Evolutionary conservation across 2,797 vertebrate genomes (phyloP), one percentile per base, ranked within the genome.

Genomic region (Pseudomugil tenellus): DNA sequence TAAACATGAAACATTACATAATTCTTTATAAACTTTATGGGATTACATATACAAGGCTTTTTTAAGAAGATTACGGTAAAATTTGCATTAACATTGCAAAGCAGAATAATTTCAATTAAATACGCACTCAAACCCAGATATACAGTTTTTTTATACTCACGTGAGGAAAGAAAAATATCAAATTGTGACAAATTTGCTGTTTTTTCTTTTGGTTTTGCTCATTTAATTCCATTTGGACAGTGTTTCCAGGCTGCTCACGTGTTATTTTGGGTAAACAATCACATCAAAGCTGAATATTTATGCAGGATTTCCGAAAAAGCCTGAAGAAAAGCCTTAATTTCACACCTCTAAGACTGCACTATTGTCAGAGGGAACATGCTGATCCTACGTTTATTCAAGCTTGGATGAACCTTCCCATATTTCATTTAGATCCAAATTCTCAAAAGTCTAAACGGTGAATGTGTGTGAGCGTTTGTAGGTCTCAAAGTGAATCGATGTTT

Each of bases 251-350:
- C 79, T 65, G 52, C 64, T 77, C 58, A 77, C 65, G 61, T 67
- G 70, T 80, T 77, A 74, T 13, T 57, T 69, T 25, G 12, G 65
- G 66, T 46, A 46, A 63, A 74, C 41, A 49, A 16, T 63, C 16
- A 32, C 67, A 80, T 70, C 65, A 75, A 74, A 56, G 76, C 81
- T 76, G 37, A 62, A 65, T 80, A 80, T 81, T 88, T 78, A 70
- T 78, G 77, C 72, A 70, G 69, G 37, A 80, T 87, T 82, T 76
- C 9, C 81, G 70, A 77, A 69, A 74, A 79, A 69, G 63, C 74
- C 74, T 16, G n/a, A 60, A 76, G 77, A 79, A 74, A 70, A 67
- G 77, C 78, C 86, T 83, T 72, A 62, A 87, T 90, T 84, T 87
- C 72, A 79, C 79, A 78, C 60, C 34, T 74, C 53, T 77, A 73